Evolutionary conservation across 1,140 invertebrate species (phyloP), one percentile per base, ranked within the genome.

Genomic region (Neodiprion virginianus): DNA sequence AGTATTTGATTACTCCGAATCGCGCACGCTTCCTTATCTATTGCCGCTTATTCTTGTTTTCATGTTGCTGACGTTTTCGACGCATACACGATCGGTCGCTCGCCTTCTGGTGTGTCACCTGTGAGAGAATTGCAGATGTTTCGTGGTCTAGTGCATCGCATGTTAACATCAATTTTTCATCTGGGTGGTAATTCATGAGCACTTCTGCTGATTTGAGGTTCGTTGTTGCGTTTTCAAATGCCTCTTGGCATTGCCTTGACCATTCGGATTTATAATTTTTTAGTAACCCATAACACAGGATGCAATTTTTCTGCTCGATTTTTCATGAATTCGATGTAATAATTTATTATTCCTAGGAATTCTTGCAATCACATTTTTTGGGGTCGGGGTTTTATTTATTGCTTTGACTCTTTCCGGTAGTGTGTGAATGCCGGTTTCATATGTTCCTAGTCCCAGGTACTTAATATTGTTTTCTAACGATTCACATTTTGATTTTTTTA

Each of bases 1-100:
- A 83, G 73, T 90, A 91, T 74, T 87, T 89, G 72, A 86, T 85
- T 14, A 90, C 81, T 10, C 82, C 86, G 77, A 79, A 91, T 82
- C 7, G 83, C 82, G 9, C 89, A 74, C 21, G 84, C 85, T 80
- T 92, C 90, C 75, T 87, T 89, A 72, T 91, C 86, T 17, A 90
- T 85, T 74, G 88, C 86, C n/a, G 84, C 74, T 73, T 91, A 90
- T 74, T 87, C 89, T 75, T 14, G 68, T 49, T 73, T 82, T 65
- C 74, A 66, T 40, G 69, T 10, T 21, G 65, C 77, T 21, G 87
- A 72, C 1, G 79, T 76, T 67, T 80, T 68, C 21, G 83, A 86
- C 12, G 74, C 78, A 75, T 76, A 84, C 4, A 76, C 77, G 65
- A 80, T 74, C 11, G 73, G 77, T 28, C 72, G 67, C 12, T 71